A percentile compares a stretch with the other conserved stretches of the same genome.
Evolutionary conservation across 2,888 invertebrate genomes (phyloP).

Genomic region (Trachelus iudaicus): DNA sequence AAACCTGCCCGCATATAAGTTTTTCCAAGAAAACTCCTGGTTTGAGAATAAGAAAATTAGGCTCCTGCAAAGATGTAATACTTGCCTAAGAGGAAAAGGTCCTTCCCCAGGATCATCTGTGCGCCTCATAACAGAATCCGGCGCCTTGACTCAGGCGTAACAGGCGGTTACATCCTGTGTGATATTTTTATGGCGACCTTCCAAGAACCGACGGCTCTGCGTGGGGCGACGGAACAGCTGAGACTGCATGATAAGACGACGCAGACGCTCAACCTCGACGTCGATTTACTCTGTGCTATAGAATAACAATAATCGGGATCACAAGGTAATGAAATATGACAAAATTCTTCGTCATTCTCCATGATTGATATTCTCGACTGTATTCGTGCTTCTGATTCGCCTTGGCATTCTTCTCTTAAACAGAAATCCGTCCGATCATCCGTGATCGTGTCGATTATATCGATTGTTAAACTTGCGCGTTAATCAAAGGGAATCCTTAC

Average conservation of each 20-base stretch:
- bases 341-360: background rate
- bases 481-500: background rate
- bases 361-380: background rate
- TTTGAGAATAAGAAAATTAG: background rate
- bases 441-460: background rate
- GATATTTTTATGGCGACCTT: conserved; percentile 57
- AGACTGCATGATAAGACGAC: conserved; percentile 47
- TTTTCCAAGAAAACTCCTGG: background rate
- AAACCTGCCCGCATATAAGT: background rate
- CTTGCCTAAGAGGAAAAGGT: background rate
- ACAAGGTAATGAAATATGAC: background rate
- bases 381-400: background rate
- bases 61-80: background rate
- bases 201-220: conserved; percentile 47
- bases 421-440: background rate
- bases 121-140: background rate
- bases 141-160: conserved; percentile 13
- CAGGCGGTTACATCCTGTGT: conserved; percentile 35
- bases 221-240: conserved; percentile 50
- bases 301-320: background rate
- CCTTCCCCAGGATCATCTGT: background rate
- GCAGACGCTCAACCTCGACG: conserved; percentile 19
- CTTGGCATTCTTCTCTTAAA: background rate
- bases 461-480: background rate
- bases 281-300: background rate